phyloP scores from a whole-genome alignment of 2,797 vertebrate genomes.

The Lepilemur ruficaudatus region DNA sequence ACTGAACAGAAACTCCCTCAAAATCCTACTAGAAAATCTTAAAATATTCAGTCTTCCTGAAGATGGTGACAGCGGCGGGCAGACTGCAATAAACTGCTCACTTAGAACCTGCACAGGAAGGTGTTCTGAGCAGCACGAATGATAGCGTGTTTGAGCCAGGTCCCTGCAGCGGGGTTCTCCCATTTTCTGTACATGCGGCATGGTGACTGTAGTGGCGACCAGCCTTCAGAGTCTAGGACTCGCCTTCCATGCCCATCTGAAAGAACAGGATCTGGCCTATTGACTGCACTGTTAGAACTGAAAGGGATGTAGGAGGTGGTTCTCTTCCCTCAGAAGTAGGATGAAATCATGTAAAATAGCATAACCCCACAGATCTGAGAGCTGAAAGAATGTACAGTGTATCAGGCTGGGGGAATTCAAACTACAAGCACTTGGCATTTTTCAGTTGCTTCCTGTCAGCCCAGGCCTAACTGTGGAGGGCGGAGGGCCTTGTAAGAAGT shows the following conservation, averaged over 20 bases:
- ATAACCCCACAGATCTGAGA: not conserved
- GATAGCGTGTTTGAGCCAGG: not conserved
- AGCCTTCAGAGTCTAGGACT: not conserved
- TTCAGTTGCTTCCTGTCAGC: not conserved
- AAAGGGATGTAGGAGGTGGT: not conserved
- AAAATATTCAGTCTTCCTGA: not conserved
- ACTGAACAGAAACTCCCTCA: not conserved
- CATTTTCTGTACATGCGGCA: accelerated
- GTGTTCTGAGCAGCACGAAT: not conserved
- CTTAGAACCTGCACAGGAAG: not conserved
- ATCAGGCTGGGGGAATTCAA: not conserved
- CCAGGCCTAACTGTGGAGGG: no score
- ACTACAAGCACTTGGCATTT: not conserved
- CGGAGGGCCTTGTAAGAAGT: not conserved
- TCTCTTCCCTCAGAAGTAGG: not conserved
- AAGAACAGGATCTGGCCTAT: not conserved
- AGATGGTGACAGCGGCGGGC: not conserved
- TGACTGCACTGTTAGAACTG: not conserved
- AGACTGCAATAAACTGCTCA: accelerated
- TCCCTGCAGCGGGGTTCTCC: not conserved
- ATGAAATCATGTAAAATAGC: not conserved
- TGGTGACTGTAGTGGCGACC: no score
- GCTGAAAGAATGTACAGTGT: not conserved
- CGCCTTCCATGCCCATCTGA: not conserved
- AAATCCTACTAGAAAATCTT: not conserved